Conservation (phyloP, 1,140 invertebrate species). For the Sesamia nonagrioides region DNA sequence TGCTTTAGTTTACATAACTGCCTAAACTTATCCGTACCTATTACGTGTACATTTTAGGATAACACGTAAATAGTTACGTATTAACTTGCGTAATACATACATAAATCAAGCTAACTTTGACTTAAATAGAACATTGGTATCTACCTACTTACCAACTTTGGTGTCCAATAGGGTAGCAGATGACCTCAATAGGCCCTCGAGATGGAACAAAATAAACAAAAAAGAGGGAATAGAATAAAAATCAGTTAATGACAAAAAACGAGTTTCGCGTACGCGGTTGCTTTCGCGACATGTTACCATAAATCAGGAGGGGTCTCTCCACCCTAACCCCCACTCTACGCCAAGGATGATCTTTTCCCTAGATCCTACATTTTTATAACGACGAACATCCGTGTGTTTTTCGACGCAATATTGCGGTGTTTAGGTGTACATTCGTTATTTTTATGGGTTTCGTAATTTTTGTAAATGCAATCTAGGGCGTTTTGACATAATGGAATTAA, state of each 20-base stretch:
- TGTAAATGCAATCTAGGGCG: not conserved
- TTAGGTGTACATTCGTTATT: not conserved
- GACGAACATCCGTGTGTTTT: slow-evolving; percentile 64
- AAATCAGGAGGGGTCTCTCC: slow-evolving; percentile 80
- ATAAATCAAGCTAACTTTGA: not conserved
- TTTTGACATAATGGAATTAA: not conserved
- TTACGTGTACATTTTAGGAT: slow-evolving; percentile 1
- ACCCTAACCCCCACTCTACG: slow-evolving; percentile 51
- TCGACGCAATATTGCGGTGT: slow-evolving; percentile 54
- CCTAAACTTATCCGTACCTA: not conserved
- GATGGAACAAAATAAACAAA: not conserved
- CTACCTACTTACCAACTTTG: not conserved
- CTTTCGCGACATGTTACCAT: slow-evolving; percentile 83
- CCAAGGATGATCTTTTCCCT: slow-evolving; percentile 82
- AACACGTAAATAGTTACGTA: slow-evolving; percentile 1
- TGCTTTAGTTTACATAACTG: slow-evolving; percentile 7
- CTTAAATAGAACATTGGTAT: not conserved
- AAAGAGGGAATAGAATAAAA: slow-evolving; percentile 79
- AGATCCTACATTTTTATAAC: slow-evolving; percentile 86
- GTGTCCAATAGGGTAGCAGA: not conserved
- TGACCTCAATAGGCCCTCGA: not conserved
- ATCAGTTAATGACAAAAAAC: slow-evolving; percentile 85
- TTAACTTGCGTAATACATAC: not conserved
- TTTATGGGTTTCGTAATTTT: slow-evolving; percentile 10
- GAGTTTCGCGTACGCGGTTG: slow-evolving; percentile 71